phyloP scores from a whole-genome alignment of 2,113 vertebrate species.

The Cheilinus undulatus region DNA sequence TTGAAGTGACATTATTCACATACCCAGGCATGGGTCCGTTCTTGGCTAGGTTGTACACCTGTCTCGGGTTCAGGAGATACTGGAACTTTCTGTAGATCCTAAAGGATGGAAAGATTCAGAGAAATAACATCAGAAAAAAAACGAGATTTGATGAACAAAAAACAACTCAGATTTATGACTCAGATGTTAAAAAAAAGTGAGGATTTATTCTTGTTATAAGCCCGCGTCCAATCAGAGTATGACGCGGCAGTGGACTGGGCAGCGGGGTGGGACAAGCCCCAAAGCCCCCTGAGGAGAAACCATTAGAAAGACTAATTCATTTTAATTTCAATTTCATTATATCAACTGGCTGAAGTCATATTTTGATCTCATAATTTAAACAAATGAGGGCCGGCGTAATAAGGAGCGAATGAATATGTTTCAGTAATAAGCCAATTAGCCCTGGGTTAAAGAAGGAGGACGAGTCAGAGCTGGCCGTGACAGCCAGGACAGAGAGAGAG shows the following conservation, averaged over 20 bases:
- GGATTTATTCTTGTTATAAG: too few species aligned
- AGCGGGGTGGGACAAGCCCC: constrained; percentile 60
- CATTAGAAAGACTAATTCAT: constrained; percentile 88
- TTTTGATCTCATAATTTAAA: constrained; percentile 86
- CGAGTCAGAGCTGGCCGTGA: constrained; percentile 54
- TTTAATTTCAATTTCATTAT: constrained; percentile 86
- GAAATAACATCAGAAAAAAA: background rate
- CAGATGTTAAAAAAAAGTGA: background rate
- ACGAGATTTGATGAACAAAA: background rate
- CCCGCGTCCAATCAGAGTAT: constrained; percentile 30
- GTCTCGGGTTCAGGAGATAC: constrained; percentile 94
- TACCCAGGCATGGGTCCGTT: constrained; percentile 95
- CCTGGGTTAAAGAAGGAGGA: constrained; percentile 69
- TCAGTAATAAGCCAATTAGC: constrained; percentile 87
- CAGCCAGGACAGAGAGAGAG: constrained; percentile 26
- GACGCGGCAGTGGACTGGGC: constrained; percentile 50
- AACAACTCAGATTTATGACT: background rate
- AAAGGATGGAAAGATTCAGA: constrained; percentile 49
- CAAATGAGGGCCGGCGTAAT: constrained; percentile 78
- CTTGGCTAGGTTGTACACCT: constrained; percentile 94
- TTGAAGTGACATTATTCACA: constrained; percentile 59
- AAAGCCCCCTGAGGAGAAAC: constrained; percentile 75
- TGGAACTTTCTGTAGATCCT: constrained; percentile 97
- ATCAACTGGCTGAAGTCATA: constrained; percentile 84
- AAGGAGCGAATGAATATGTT: constrained; percentile 83